Percentiles rank a stretch among this genome's conserved stretches.
Evolutionary conservation across 2,113 vertebrate species (phyloP).

Genomic region (Columbina picui): DNA sequence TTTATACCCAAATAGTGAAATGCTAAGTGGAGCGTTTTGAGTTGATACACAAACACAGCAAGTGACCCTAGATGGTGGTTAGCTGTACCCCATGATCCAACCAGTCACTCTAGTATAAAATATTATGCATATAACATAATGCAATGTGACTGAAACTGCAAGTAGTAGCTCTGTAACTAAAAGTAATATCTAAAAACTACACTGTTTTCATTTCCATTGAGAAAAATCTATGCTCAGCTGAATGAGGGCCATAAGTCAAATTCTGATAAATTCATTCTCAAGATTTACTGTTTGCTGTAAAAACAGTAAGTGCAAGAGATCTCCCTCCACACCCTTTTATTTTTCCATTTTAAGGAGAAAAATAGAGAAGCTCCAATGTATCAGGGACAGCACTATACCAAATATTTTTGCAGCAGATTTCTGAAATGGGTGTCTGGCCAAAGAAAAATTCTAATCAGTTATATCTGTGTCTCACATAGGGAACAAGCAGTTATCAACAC

Average conservation of each 20-base stretch:
- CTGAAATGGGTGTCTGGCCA: conserved; percentile 1
- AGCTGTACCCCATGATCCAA: neutral
- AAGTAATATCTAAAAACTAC: neutral
- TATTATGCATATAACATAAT: neutral
- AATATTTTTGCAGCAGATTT: conserved; percentile 30
- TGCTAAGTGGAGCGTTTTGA: neutral
- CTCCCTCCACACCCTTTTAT: neutral
- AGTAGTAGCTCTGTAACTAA: neutral
- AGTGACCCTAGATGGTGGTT: neutral
- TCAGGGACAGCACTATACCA: neutral
- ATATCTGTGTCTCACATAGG: neutral
- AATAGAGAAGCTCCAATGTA: neutral
- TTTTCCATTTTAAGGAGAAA: conserved; percentile 50
- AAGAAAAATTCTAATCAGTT: conserved; percentile 33
- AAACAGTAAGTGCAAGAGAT: conserved; percentile 9
- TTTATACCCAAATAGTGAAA: neutral
- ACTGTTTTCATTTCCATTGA: conserved; percentile 19
- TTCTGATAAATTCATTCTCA: conserved; percentile 26
- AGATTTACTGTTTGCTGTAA: conserved; percentile 32
- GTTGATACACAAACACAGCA: neutral
- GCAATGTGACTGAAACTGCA: neutral
- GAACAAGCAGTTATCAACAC: conserved; percentile 22
- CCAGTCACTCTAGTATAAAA: neutral
- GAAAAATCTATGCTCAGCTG: neutral
- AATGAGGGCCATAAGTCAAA: neutral